Conservation (phyloP, 2,797 vertebrate species). For the Danio choprae region DNA sequence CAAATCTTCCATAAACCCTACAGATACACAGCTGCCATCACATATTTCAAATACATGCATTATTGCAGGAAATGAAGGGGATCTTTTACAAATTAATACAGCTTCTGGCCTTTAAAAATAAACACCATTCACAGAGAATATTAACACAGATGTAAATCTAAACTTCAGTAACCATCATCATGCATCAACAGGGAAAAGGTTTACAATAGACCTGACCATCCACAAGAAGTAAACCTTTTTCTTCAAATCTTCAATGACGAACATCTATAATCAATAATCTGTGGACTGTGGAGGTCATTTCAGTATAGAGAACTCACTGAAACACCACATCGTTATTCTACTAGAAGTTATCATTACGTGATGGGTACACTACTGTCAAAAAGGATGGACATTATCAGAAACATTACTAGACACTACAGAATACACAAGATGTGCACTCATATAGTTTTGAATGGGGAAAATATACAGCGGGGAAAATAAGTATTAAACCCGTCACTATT, state of each 20-base stretch:
- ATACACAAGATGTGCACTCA: no score
- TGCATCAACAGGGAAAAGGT: conserved; percentile 19
- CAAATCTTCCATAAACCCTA: conserved; percentile 64
- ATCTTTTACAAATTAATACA: conserved; percentile 26
- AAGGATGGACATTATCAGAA: no score
- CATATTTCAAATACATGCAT: conserved; percentile 69
- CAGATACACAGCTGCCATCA: conserved; percentile 56
- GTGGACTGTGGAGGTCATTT: no score
- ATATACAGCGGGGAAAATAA: no score
- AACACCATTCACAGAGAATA: conserved; percentile 45
- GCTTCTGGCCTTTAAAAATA: conserved; percentile 48
- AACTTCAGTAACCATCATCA: conserved; percentile 7
- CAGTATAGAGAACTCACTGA: no score
- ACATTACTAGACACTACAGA: no score
- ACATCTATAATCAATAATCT: no score
- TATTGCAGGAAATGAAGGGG: conserved; percentile 65
- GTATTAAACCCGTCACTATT: no score
- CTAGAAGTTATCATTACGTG: no score
- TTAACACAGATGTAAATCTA: background rate
- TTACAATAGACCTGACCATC: background rate
- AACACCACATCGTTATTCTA: no score
- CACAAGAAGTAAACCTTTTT: conserved; percentile 30
- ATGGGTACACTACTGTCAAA: no score
- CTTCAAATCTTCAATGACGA: background rate
- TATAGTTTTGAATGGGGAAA: no score